These are phyloP conservation scores for Myiotriccus ornatus DNA, from an alignment of 2,797 vertebrate species.

Conservation along the genomic window DNA sequence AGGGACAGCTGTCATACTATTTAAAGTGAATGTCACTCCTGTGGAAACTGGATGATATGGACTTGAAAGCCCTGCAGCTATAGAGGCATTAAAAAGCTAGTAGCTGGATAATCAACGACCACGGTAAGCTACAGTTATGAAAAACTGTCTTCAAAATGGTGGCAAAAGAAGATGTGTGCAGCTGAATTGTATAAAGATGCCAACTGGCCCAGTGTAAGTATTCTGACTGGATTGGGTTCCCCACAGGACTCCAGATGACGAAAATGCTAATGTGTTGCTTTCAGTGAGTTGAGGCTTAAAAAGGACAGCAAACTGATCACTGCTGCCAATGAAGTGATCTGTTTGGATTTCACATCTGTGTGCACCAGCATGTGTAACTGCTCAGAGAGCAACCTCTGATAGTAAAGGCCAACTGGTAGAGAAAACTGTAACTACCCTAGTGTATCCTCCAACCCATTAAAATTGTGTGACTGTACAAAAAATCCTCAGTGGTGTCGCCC, in stretches of 20 bases:
- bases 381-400: background rate
- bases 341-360: background rate
- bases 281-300: background rate
- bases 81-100: background rate
- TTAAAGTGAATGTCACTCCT: background rate
- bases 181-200: background rate
- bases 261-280: background rate
- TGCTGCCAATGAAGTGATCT: background rate
- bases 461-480: background rate
- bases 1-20: background rate
- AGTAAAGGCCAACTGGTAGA: background rate
- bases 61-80: background rate
- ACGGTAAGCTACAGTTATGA: background rate
- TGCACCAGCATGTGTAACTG: background rate
- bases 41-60: background rate
- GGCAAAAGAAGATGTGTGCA: accelerated
- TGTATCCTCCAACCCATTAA: background rate
- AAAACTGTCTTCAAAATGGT: background rate
- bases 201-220: background rate
- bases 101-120: background rate
- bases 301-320: background rate
- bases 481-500: accelerated
- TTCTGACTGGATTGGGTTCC: background rate
- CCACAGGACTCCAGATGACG: background rate
- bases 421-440: background rate